phyloP scores from a whole-genome alignment of 2,113 vertebrate genomes.

The Vombatus ursinus region DNA sequence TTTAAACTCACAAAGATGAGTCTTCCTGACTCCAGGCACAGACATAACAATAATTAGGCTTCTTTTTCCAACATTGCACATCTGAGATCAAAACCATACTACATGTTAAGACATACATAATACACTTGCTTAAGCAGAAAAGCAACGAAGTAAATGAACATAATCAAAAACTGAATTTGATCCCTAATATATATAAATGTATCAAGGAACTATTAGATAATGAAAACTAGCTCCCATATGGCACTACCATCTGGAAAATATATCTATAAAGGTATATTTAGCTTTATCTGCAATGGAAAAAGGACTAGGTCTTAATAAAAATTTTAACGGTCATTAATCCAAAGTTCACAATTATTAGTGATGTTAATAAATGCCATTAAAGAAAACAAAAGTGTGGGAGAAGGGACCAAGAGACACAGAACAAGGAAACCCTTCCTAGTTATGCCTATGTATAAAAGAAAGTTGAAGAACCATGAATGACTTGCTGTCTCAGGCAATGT shows the following conservation, averaged over 20 bases:
- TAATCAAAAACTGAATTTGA: constrained; percentile 67
- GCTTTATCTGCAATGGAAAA: constrained; percentile 69
- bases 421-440: constrained; percentile 42
- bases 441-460: constrained; percentile 22
- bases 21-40: not conserved
- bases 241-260: constrained; percentile 75
- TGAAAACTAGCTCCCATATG: constrained; percentile 77
- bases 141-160: constrained; percentile 28
- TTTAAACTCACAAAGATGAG: not conserved
- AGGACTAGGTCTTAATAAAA: constrained; percentile 55
- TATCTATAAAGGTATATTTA: constrained; percentile 75
- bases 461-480: constrained; percentile 49
- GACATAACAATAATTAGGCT: not conserved
- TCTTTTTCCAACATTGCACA: not conserved
- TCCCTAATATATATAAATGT: constrained; percentile 75
- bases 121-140: constrained; percentile 48
- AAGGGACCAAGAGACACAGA: not conserved
- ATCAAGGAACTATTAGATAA: constrained; percentile 73
- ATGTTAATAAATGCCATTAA: constrained; percentile 71
- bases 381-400: not conserved
- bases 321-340: constrained; percentile 71
- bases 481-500: constrained; percentile 60
- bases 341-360: constrained; percentile 73
- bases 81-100: constrained; percentile 53
- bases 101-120: constrained; percentile 44